These are phyloP conservation scores for Clamator glandarius DNA, from an alignment of 2,797 vertebrate genomes.

Conservation along the genomic window DNA sequence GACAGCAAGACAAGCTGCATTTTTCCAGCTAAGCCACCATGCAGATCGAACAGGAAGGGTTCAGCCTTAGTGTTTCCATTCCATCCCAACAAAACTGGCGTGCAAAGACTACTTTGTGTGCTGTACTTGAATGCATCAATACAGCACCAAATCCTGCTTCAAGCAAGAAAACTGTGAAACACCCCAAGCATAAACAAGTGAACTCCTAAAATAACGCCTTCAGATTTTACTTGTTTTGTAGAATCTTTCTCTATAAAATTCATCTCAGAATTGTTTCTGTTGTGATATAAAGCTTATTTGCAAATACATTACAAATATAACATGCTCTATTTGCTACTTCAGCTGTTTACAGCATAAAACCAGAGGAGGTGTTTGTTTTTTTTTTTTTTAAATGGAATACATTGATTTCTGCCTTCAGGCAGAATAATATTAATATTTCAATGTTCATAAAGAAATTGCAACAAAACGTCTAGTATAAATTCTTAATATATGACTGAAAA, in stretches of 20 bases:
- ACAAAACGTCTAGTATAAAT: not conserved
- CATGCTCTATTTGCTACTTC: not conserved
- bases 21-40: not conserved
- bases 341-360: not conserved
- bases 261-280: not conserved
- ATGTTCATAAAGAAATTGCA: not conserved
- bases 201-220: not conserved
- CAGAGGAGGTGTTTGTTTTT: not conserved
- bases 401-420: not conserved
- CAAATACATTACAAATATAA: not conserved
- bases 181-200: not conserved
- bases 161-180: not conserved
- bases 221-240: not conserved
- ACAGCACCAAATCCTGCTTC: not conserved
- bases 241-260: not conserved
- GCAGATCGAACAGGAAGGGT: not conserved
- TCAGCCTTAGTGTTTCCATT: not conserved
- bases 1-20: not conserved
- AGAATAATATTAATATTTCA: not conserved
- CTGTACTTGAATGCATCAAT: not conserved
- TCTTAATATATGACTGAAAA: not conserved
- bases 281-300: not conserved
- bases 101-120: fast-evolving
- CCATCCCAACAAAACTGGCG: not conserved
- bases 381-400: not conserved